Base-by-base conservation (phyloP, 1,140 invertebrate genomes). In the Drosophila novamexicana region DNA sequence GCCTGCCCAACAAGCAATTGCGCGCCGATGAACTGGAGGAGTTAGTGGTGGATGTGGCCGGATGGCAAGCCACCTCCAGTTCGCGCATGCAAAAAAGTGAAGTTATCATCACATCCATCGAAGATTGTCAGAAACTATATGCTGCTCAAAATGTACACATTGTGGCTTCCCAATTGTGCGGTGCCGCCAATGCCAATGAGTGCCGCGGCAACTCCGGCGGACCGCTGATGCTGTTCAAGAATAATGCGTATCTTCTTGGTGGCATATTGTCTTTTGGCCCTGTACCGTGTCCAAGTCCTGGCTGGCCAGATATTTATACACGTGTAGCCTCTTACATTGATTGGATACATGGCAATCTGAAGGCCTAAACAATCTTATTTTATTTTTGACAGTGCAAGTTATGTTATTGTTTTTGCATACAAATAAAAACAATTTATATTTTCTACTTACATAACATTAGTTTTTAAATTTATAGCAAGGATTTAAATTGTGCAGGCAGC, bases 261-360 rank as follows among this genome's bases (percentile, higher is more conserved):
- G 96, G 96, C 0, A 85, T 97, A 0, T 95, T 96, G 0, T 96
- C 96, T 0, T 96, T 96, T 90, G 97, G 97, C 0, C 95, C 95
- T 0, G 94, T 94, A 0, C 94, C 94, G 0, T 97, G 96, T 75
- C 96, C 95, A 0, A 94, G 94, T 45, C 63, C 86, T 7, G 94
- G 94, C 2, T 95, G 94, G 93, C 96, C 96, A 0, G 96, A 96
- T 6, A 95, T 97, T 12, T 97, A 97, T 79, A 97, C 96, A 0
- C 93, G 94, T 59, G 95, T 97, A 0, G 74, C 84, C 0, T 81
- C 84, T 12, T 89, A 70, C 37, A 75, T 84, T 6, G 84, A 89
- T 14, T 89, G 84, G 84, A 89, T 89, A 62, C 77, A 89, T 9
- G 32, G 6, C 3, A 75, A 57, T 14, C 32, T 88, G 6, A 71